Conservation (phyloP, 1,140 invertebrate genomes). For the Drosophila mayri region DNA sequence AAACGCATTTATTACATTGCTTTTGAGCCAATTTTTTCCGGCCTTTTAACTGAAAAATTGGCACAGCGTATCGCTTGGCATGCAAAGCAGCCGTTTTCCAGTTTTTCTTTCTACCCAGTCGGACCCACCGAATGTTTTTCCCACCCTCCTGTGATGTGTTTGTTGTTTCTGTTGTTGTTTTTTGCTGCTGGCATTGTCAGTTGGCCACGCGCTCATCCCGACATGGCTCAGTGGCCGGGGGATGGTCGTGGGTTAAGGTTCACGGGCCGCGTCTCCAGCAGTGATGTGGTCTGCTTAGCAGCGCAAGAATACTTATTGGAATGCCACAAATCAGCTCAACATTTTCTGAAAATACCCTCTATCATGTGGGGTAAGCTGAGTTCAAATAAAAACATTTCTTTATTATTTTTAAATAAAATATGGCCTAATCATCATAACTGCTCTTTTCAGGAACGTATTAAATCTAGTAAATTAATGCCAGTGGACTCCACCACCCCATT, state of each 20-base stretch:
- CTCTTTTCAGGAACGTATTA: too few relatives aligned
- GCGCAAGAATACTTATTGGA: conserved; percentile 27
- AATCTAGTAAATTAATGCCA: too few relatives aligned
- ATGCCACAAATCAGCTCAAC: conserved; percentile 63
- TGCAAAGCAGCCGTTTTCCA: conserved; percentile 76
- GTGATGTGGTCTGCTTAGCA: conserved; percentile 62
- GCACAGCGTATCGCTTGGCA: conserved; percentile 73
- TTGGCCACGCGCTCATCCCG: conserved; percentile 72
- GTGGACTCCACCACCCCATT: too few relatives aligned
- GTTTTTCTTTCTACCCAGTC: conserved; percentile 30
- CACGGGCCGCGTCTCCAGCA: conserved; percentile 26
- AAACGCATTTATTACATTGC: conserved; percentile 81
- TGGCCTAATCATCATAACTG: too few relatives aligned
- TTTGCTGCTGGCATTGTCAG: conserved; percentile 74
- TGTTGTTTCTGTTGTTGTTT: conserved; percentile 44
- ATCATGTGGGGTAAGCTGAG: neutral
- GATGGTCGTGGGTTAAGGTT: conserved; percentile 19
- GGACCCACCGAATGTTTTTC: conserved; percentile 16
- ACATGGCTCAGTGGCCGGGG: conserved; percentile 55
- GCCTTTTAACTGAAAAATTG: conserved; percentile 82
- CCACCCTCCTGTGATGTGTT: neutral
- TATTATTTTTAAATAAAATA: too few relatives aligned
- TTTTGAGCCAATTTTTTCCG: conserved; percentile 64
- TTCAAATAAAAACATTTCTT: neutral
- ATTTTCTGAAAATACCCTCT: conserved; percentile 21